A percentile compares a stretch with the other conserved stretches of the same genome.
Conservation (phyloP, 2,888 invertebrate species). For the Drosophila tanythrix region DNA sequence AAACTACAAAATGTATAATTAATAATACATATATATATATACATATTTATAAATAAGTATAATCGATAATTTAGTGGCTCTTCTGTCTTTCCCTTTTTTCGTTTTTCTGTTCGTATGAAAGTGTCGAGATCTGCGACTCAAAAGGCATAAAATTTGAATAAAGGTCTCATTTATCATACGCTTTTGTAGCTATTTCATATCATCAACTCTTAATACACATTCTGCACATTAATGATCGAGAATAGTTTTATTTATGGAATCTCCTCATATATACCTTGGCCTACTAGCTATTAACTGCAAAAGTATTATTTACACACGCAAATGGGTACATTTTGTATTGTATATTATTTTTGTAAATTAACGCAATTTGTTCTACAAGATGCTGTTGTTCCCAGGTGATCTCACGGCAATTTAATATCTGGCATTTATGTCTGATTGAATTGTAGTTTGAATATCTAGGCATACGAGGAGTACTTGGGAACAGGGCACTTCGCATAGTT, state of each 20-base stretch:
- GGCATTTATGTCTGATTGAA: neutral
- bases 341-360: neutral
- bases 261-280: neutral
- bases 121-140: neutral
- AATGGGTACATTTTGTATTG: fast-evolving
- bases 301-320: neutral
- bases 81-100: neutral
- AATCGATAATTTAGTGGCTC: neutral
- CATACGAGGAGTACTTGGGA: neutral
- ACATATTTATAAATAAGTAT: neutral
- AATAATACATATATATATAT: neutral
- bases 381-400: neutral
- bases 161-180: neutral
- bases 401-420: neutral
- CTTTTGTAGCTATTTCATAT: neutral
- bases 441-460: neutral
- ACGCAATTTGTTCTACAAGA: neutral
- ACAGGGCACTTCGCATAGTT: neutral
- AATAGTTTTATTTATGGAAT: neutral
- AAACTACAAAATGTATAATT: neutral
- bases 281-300: neutral
- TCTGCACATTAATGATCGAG: neutral
- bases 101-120: neutral
- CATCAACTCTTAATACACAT: neutral
- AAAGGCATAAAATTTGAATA: neutral